Evolutionary conservation across 1,140 invertebrate species (phyloP).

Genomic region (Bombus huntii): DNA sequence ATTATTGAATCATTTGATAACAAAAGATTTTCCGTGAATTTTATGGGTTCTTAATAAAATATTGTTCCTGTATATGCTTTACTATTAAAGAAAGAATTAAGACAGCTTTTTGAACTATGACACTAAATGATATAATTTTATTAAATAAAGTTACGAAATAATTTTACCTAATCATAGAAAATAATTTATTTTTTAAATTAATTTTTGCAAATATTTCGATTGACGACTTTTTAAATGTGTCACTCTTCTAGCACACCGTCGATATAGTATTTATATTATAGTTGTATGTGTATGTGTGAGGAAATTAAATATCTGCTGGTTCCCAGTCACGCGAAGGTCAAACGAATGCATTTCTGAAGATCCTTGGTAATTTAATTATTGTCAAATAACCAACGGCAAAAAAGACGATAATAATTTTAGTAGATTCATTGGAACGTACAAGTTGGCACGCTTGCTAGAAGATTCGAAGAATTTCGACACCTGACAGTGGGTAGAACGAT

Average conservation of each 20-base stretch:
- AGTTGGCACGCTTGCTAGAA: not conserved
- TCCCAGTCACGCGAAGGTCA: slow-evolving; percentile 52
- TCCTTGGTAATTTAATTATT: slow-evolving; percentile 3
- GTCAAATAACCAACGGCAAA: not conserved
- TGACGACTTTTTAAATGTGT: too few relatives aligned
- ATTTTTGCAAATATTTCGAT: too few relatives aligned
- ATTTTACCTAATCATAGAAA: too few relatives aligned
- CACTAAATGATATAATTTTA: too few relatives aligned
- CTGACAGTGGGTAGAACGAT: not conserved
- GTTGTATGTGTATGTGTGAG: too few relatives aligned
- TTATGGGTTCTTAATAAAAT: not conserved
- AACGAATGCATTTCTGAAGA: not conserved
- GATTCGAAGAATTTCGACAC: not conserved
- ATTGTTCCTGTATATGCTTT: not conserved
- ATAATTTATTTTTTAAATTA: too few relatives aligned
- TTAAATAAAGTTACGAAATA: too few relatives aligned
- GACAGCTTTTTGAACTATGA: too few relatives aligned
- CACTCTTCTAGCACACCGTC: too few relatives aligned
- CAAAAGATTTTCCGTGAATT: not conserved
- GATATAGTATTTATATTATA: not conserved
- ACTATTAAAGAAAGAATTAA: not conserved
- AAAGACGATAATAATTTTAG: not conserved
- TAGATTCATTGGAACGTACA: not conserved
- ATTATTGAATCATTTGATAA: not conserved
- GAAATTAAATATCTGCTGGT: slow-evolving; percentile 1